Conservation (phyloP, 2,888 invertebrate genomes). For the Mesopsocus fuscifrons region DNA sequence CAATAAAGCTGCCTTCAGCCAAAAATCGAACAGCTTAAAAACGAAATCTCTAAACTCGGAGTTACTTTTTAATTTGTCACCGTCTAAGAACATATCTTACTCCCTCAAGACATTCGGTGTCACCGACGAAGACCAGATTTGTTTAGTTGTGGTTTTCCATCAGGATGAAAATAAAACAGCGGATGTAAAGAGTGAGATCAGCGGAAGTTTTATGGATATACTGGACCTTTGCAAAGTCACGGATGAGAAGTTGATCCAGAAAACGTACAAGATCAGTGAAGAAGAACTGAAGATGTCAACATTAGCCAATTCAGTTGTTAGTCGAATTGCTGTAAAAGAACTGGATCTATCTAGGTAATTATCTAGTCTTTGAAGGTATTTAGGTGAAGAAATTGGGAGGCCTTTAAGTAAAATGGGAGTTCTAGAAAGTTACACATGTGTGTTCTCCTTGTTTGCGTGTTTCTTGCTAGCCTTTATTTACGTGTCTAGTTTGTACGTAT, state of each 20-base stretch:
- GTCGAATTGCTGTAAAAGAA: slow-evolving; percentile 45
- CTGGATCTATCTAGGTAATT: slow-evolving; percentile 21
- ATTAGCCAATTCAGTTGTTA: slow-evolving; percentile 39
- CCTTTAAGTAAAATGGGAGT: background rate
- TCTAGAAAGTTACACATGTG: slow-evolving; percentile 25
- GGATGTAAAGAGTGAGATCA: slow-evolving; percentile 28
- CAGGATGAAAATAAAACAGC: slow-evolving; percentile 20
- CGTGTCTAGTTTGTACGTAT: slow-evolving; percentile 75
- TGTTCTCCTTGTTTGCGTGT: slow-evolving; percentile 49
- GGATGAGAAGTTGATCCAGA: slow-evolving; percentile 32
- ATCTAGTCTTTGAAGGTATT: slow-evolving; percentile 18
- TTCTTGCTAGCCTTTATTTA: slow-evolving; percentile 56
- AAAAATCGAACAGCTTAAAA: slow-evolving; percentile 29
- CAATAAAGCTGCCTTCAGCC: slow-evolving; percentile 38
- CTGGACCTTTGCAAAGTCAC: slow-evolving; percentile 28
- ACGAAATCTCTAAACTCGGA: slow-evolving; percentile 44
- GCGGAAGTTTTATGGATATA: slow-evolving; percentile 33
- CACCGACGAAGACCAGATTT: slow-evolving; percentile 26
- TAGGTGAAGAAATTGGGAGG: too few relatives aligned
- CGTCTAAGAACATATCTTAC: slow-evolving; percentile 46
- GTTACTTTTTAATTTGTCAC: slow-evolving; percentile 44
- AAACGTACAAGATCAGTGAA: slow-evolving; percentile 38
- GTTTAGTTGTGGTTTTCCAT: slow-evolving; percentile 28
- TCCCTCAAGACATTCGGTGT: slow-evolving; percentile 46
- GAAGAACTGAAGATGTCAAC: slow-evolving; percentile 26